Evolutionary conservation across 2,888 invertebrate genomes (phyloP).

Genomic region (Itoplectis maculator): DNA sequence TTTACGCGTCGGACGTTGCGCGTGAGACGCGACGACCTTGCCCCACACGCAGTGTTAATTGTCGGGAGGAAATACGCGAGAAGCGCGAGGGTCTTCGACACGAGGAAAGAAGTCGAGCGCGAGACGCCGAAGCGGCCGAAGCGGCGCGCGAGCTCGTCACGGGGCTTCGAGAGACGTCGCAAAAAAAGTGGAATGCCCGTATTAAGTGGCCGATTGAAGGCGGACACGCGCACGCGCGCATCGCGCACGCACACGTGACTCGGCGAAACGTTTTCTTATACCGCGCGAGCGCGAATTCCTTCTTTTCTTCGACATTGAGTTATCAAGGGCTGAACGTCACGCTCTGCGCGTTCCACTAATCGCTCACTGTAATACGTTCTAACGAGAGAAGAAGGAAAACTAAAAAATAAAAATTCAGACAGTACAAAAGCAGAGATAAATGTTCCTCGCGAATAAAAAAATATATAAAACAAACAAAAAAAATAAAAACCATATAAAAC

Average conservation of each 20-base stretch:
- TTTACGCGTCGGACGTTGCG: constrained; percentile 23
- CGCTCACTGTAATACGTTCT: background rate
- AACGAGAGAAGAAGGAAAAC: too few relatives aligned
- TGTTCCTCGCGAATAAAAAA: background rate
- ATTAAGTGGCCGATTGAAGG: constrained; percentile 53
- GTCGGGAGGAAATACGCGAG: constrained; percentile 6
- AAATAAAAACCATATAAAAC: too few relatives aligned
- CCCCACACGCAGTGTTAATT: constrained; percentile 11
- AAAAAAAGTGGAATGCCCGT: constrained; percentile 72
- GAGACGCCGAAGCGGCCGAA: background rate
- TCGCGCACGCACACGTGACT: constrained; percentile 23
- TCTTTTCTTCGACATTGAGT: constrained; percentile 36
- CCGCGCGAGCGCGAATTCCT: background rate
- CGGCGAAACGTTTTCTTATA: constrained; percentile 2
- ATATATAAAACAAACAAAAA: background rate
- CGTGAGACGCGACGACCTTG: background rate
- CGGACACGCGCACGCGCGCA: background rate
- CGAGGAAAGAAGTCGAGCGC: background rate
- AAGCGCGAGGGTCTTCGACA: background rate
- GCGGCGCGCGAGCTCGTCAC: constrained; percentile 2
- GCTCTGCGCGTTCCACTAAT: background rate
- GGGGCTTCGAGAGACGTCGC: constrained; percentile 60
- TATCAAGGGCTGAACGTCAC: constrained; percentile 9
- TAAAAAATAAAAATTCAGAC: background rate
- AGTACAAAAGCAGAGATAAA: too few relatives aligned